Conservation (phyloP, 2,888 invertebrate genomes). For the Brachycybe producta region DNA sequence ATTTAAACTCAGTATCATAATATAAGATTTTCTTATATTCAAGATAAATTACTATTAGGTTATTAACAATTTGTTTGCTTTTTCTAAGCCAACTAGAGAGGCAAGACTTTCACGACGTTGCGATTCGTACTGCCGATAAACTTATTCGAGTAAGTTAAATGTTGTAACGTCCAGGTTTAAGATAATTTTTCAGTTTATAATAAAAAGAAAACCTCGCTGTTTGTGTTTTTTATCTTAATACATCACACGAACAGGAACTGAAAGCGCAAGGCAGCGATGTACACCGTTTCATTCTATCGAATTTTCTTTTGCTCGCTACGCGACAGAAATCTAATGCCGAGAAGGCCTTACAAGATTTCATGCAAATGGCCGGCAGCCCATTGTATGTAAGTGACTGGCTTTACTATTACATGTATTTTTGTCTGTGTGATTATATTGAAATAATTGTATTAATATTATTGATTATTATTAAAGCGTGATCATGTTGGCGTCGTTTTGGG, state of each 20-base stretch:
- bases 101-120: constrained; percentile 65
- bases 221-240: too few species aligned
- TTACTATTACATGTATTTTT: not conserved
- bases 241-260: constrained; percentile 52
- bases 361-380: constrained; percentile 57
- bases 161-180: not conserved
- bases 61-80: not conserved
- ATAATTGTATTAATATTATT: constrained; percentile 6
- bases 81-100: constrained; percentile 36
- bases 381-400: constrained; percentile 22
- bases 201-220: too few species aligned
- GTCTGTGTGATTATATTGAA: not conserved
- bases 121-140: constrained; percentile 57
- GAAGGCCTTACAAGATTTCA: constrained; percentile 64
- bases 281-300: constrained; percentile 54
- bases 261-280: constrained; percentile 51
- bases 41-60: constrained; percentile 1
- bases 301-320: constrained; percentile 68
- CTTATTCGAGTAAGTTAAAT: constrained; percentile 39
- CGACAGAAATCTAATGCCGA: constrained; percentile 74
- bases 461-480: constrained; percentile 37
- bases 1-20: not conserved
- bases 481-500: constrained; percentile 77
- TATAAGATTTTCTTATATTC: not conserved
- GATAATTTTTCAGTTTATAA: too few species aligned